Base-by-base conservation (phyloP, 2,797 vertebrate genomes). In the Xiphorhynchus erythropygius region DNA sequence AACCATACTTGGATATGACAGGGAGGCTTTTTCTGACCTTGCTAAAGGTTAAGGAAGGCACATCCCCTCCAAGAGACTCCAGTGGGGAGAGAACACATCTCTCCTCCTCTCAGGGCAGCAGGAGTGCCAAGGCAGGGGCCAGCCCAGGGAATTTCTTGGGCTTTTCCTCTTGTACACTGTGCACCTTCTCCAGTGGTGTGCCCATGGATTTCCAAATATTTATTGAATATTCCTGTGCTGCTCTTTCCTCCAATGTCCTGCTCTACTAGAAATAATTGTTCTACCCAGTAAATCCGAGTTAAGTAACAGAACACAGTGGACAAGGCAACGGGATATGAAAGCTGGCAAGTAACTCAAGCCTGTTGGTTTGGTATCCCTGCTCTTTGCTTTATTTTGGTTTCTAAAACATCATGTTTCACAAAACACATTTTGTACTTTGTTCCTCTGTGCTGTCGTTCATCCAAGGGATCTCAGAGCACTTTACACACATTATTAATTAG, bases 401-500 rank as follows among this genome's bases (percentile, higher is more conserved):
- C 82, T 74, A 74, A 93, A 82, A 89, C 35, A 10, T 71, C n/a
- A 13, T 50, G 47, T 87, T 94, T 90, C 52, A 53, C 64, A 56
- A 65, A 90, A 84, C 28, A 13, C 11, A 2, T 76, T 82, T 69
- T 52, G 28, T 74, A 69, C 44, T 90, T 92, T 18, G 12, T 63
- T 83, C 18, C 71, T 81, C 62, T 81, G 8, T 59, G 47, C 59
- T 89, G 52, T 83, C 84, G 93, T 93, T 90, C 63, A 89, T 87
- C 12, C 33, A 60, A 49, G 77, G 55, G 67, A 93, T 87, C 77
- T 87, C 74, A 63, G 81, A 89, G 39, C 92, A 82, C 86, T 95
- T 90, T 91, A 84, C 33, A 70, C 86, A 86, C 23, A 37, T 94
- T 93, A 87, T 95, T 96, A 91, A 88, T 86, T 90, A 89, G n/a